Evolutionary conservation across 1,140 invertebrate genomes (phyloP), one percentile per base, ranked within the genome.

Genomic region (Limonius californicus): DNA sequence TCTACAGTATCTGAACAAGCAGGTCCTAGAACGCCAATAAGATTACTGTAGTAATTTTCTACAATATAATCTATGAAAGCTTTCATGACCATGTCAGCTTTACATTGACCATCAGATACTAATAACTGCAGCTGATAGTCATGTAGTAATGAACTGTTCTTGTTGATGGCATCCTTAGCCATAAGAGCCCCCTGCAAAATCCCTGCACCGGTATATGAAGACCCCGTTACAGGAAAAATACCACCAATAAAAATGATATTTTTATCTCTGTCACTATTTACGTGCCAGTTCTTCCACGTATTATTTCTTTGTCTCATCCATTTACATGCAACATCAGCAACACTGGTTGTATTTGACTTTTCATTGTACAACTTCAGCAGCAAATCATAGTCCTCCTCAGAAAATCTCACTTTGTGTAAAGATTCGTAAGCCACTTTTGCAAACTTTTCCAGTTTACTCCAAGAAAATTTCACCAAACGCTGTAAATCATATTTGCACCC

Each of bases 1-100:
- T 92, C 89, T 0, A 92, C 87, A 0, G 90, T 91, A 72, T 93
- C 90, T 2, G 89, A 90, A 73, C 91, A 94, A 7, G 88, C 90
- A 2, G 91, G 91, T n/a, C 91, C 91, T 35, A 92, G 72, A 19
- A 93, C 85, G 2, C 89, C 90, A 35, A 88, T 79, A 27, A 91
- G 73, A 21, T 81, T 81, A 7, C 79, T 71, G 21, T 79, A 78
- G 30, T 79, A 76, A 14, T 77, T 73, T 20, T 81, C 74, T 1
- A 81, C 74, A 6, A 89, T 86, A 64, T 87, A 89, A 58, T 90
- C 84, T 50, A 94, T 91, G 72, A 92, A 92, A 0, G 84, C 79
- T 66, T 86, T 88, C 84, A 93, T 87, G 0, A 91, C 91, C 62
- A 83, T 81, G 70, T 92, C 90, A 0, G 89, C 78, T 56, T 84